Evolutionary conservation across 1,140 invertebrate genomes (phyloP).

Genomic region (Chymomyza costata): DNA sequence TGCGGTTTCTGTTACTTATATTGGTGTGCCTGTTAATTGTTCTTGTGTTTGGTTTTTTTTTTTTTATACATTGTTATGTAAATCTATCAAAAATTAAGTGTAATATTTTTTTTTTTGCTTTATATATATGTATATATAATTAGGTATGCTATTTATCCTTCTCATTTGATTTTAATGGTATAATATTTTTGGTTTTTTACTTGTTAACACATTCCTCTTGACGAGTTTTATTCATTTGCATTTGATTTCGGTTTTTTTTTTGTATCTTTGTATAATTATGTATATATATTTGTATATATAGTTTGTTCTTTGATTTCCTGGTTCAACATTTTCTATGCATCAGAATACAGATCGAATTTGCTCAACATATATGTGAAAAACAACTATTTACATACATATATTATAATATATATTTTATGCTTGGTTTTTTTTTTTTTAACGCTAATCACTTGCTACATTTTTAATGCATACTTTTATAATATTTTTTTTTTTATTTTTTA

Average conservation of each 20-base stretch:
- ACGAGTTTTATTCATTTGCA: slow-evolving; percentile 68
- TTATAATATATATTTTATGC: slow-evolving; percentile 35
- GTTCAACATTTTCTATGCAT: slow-evolving; percentile 39
- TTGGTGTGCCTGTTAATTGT: slow-evolving; percentile 6
- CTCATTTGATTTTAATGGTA: slow-evolving; percentile 6
- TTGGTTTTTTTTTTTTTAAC: background rate
- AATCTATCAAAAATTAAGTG: slow-evolving; percentile 68
- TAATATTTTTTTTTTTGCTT: slow-evolving; percentile 33
- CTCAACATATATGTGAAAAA: slow-evolving; percentile 44
- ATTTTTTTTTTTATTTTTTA: too few species aligned
- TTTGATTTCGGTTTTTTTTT: slow-evolving; percentile 40
- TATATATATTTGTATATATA: slow-evolving; percentile 25
- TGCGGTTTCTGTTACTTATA: slow-evolving; percentile 1
- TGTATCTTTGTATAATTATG: slow-evolving; percentile 19
- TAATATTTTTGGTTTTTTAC: slow-evolving; percentile 48
- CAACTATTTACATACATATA: slow-evolving; percentile 63
- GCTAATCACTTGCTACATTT: background rate
- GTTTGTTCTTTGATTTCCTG: slow-evolving; percentile 27
- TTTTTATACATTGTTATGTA: too few species aligned
- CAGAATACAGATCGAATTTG: slow-evolving; percentile 42
- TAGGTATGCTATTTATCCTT: background rate
- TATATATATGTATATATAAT: slow-evolving; percentile 6
- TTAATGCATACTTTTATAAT: slow-evolving; percentile 3
- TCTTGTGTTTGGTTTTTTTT: slow-evolving; percentile 14
- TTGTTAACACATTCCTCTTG: slow-evolving; percentile 73